Conservation (phyloP, 1,140 invertebrate species). For the Mesaphorura yosii region DNA sequence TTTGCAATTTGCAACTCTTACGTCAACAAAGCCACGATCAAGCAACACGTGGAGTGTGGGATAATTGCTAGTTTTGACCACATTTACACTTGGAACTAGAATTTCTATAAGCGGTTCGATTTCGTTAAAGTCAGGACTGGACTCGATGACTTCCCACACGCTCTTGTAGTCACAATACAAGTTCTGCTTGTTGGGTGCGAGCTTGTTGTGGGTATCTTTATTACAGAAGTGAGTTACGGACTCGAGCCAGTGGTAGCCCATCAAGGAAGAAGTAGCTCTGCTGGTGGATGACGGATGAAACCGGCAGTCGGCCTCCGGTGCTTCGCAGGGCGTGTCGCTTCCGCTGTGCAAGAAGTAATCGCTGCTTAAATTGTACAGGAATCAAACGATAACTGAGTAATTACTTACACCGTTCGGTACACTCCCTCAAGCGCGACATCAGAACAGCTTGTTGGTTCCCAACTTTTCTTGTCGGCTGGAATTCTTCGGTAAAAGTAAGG, state of each 20-base stretch:
- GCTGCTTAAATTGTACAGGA: neutral
- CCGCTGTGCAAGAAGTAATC: neutral
- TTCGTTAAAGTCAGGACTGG: too few species aligned
- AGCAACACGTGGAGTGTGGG: slow-evolving; percentile 11
- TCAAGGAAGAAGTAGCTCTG: slow-evolving; percentile 17
- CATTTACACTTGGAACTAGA: neutral
- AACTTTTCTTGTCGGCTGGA: slow-evolving; percentile 26
- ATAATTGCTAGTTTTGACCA: neutral
- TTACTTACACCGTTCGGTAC: slow-evolving; percentile 11
- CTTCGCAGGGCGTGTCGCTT: neutral
- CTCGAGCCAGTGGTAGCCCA: slow-evolving; percentile 21
- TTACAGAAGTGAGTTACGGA: slow-evolving; percentile 35
- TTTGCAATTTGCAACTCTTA: slow-evolving; percentile 1
- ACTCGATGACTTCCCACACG: slow-evolving; percentile 37
- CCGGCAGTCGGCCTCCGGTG: slow-evolving; percentile 10
- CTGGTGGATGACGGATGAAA: slow-evolving; percentile 17
- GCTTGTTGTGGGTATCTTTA: slow-evolving; percentile 34
- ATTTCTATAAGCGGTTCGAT: too few species aligned
- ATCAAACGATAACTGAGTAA: neutral
- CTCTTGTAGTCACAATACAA: slow-evolving; percentile 36
- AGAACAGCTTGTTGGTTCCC: slow-evolving; percentile 15
- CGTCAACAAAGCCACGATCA: slow-evolving; percentile 14
- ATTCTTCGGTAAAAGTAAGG: slow-evolving; percentile 20
- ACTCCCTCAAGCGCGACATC: slow-evolving; percentile 3
- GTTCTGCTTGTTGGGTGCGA: slow-evolving; percentile 39